Evolutionary conservation across 2,797 vertebrate genomes (phyloP), one percentile per base, ranked within the genome.

Genomic region (Taenioides sp.): DNA sequence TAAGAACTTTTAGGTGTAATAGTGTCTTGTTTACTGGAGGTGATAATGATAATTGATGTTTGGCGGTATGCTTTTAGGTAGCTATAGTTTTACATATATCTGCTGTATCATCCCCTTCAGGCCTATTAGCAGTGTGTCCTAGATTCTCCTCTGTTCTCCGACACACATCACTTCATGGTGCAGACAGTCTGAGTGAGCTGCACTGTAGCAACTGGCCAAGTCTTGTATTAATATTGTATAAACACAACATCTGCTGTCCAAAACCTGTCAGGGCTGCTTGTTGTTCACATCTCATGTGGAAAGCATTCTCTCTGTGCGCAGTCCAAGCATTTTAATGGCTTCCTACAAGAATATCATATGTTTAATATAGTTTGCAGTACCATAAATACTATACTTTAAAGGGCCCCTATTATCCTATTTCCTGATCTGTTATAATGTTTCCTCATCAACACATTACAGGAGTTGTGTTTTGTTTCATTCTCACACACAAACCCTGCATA

Each of bases 221-320:
- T 73, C 69, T 74, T 72, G 71, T 70, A 74, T 81, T 72, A 61
- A 78, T 74, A 71, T 70, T 79, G 68, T 50, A 78, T 58, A 75
- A 86, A 79, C 67, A 88, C 22, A 40, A 0, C 71, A 80, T 79
- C 73, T 83, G 73, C 70, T 70, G 60, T 66, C 31, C 23, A 78
- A 72, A 61, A 12, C 60, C 72, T 31, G 57, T 66, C 67, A 70
- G 47, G 7, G 49, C 63, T 22, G 12, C 60, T 75, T 58, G 58
- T 50, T 47, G 67, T 69, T 73, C 57, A 68, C 52, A 70, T 65
- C 17, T 66, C 52, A 61, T 3, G n/a, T 72, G 55, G 17, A n/a
- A 28, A 57, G 37, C 18, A 60, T 22, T 69, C 34, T 34, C 34
- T 60, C 63, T 40, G 55, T 43, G 54, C 22, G 43, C 28, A 55